Evolutionary conservation across 2,797 vertebrate genomes (phyloP).

Genomic region (Sebastes matsubarae): DNA sequence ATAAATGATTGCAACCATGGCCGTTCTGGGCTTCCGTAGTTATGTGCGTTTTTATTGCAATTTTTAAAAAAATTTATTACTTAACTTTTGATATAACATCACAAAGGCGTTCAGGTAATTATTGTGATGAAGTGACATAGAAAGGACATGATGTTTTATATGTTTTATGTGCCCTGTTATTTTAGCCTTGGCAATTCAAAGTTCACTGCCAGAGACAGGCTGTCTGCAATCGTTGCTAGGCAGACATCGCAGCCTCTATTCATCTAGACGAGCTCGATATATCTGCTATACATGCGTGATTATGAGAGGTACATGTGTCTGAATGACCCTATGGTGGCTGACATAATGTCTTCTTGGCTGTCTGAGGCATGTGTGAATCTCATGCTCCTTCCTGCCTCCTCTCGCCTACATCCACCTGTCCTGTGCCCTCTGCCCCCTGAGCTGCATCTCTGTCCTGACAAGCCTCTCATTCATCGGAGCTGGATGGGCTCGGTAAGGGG

Average conservation of each 20-base stretch:
- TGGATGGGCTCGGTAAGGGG: background rate
- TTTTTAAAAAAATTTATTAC: background rate
- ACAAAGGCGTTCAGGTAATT: background rate
- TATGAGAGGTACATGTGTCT: slow-evolving; percentile 32
- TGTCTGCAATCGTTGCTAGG: slow-evolving; percentile 33
- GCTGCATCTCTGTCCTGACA: slow-evolving; percentile 17
- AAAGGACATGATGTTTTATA: background rate
- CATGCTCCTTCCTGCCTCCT: slow-evolving; percentile 28
- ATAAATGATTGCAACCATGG: background rate
- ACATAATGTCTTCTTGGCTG: slow-evolving; percentile 48
- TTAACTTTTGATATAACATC: background rate
- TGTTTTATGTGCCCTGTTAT: background rate
- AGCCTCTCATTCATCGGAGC: slow-evolving; percentile 43
- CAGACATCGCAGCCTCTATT: slow-evolving; percentile 29
- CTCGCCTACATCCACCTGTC: slow-evolving; percentile 51
- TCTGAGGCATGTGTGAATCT: slow-evolving; percentile 54
- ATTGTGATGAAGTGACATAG: background rate
- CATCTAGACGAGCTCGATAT: background rate
- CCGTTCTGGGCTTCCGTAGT: background rate
- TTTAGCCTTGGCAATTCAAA: background rate
- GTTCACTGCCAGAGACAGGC: slow-evolving; percentile 8
- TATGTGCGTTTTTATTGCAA: background rate
- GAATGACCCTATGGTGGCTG: slow-evolving; percentile 30
- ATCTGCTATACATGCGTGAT: slow-evolving; percentile 12
- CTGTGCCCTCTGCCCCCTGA: slow-evolving; percentile 1